These are phyloP conservation scores for Bombus soroeensis DNA, from an alignment of 1,140 invertebrate genomes.

Conservation along the genomic window DNA sequence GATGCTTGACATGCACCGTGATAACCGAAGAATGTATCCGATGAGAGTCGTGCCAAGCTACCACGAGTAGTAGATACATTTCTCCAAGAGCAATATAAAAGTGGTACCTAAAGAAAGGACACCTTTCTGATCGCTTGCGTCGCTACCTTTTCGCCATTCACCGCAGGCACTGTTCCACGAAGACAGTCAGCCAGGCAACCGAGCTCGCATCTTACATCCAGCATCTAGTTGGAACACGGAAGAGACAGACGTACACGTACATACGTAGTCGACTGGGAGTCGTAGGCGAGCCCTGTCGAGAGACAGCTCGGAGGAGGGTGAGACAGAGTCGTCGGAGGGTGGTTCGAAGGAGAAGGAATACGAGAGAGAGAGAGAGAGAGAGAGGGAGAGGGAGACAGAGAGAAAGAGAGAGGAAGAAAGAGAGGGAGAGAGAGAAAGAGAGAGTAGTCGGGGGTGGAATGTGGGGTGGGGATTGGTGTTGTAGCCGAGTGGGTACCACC, in stretches of 20 bases:
- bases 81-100: no score
- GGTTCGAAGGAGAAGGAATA: conserved; percentile 38
- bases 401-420: conserved; percentile 14
- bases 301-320: conserved; percentile 26
- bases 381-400: conserved; percentile 24
- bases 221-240: conserved; percentile 54
- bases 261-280: conserved; percentile 21
- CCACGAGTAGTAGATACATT: no score
- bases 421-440: conserved; percentile 39
- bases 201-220: conserved; percentile 61
- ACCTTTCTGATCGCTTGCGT: not conserved
- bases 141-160: no score
- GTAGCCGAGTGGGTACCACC: conserved; percentile 81
- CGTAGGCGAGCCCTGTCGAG: conserved; percentile 23
- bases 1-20: no score
- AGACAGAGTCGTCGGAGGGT: conserved; percentile 16
- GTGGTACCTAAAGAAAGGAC: not conserved
- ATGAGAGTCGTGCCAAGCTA: no score
- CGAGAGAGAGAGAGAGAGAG: conserved; percentile 5
- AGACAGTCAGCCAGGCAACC: conserved; percentile 23
- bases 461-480: conserved; percentile 76
- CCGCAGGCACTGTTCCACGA: conserved; percentile 45
- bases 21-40: no score
- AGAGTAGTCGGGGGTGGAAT: conserved; percentile 57
- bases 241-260: not conserved